Conservation (phyloP, 2,888 invertebrate genomes). For the Agrotis puta region DNA sequence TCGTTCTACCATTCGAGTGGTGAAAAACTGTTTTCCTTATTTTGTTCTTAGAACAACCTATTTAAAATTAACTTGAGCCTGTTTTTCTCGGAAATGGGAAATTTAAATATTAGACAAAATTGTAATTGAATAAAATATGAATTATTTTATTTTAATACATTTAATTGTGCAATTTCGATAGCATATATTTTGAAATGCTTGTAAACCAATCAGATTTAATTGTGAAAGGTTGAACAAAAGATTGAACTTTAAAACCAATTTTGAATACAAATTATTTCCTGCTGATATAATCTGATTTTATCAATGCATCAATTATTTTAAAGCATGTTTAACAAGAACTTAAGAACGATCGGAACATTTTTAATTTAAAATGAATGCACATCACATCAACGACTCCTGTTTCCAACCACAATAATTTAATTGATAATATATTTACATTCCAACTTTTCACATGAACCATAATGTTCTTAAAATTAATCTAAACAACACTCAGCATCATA, state of each 20-base stretch:
- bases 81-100: conserved; percentile 45
- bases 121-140: too few species aligned
- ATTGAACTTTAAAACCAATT: neutral
- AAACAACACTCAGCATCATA: conserved; percentile 5
- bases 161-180: too few species aligned
- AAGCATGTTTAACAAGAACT: neutral
- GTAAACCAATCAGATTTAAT: too few species aligned
- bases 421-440: neutral
- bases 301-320: neutral
- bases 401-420: neutral
- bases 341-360: neutral
- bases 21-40: conserved; percentile 77
- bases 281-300: neutral
- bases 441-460: neutral
- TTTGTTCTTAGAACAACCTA: conserved; percentile 87
- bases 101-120: neutral
- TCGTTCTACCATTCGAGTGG: conserved; percentile 80
- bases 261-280: neutral
- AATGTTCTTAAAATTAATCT: conserved; percentile 11
- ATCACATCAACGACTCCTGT: neutral
- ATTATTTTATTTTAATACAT: too few species aligned
- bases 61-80: conserved; percentile 60
- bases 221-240: too few species aligned
- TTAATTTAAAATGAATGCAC: neutral
- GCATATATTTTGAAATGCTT: too few species aligned